A percentile compares a stretch with the other conserved stretches of the same genome.
Evolutionary conservation across 2,797 vertebrate species (phyloP).

Genomic region (Peromyscus melanophrys): DNA sequence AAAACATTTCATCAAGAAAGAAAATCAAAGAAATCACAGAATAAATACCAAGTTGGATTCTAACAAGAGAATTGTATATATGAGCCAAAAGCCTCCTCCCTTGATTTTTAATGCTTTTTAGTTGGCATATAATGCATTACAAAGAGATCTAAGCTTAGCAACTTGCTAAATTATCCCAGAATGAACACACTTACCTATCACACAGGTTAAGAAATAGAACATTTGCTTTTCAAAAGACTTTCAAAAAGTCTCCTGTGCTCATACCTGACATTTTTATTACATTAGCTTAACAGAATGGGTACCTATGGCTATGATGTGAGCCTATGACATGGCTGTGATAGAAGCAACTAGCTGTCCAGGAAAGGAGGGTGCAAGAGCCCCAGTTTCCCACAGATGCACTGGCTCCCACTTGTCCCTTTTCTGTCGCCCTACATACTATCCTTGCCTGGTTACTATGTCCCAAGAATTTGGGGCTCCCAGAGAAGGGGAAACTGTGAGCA

Average conservation of each 20-base stretch:
- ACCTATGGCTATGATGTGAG: not conserved
- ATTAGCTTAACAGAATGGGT: not conserved
- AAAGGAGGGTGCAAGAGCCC: not conserved
- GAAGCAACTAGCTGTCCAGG: not conserved
- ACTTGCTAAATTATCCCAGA: not conserved
- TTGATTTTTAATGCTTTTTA: slow-evolving; percentile 5
- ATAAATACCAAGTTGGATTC: slow-evolving; percentile 35
- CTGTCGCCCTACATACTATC: not conserved
- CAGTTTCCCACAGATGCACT: not conserved
- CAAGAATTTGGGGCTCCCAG: not conserved
- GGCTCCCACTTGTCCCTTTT: not conserved
- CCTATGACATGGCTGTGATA: not conserved
- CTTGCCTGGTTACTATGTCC: not conserved
- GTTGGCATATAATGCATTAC: not conserved
- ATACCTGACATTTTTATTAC: not conserved
- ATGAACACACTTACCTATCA: not conserved
- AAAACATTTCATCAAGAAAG: not conserved
- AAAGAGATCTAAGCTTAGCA: not conserved
- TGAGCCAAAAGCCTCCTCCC: not conserved
- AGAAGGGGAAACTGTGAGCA: not conserved
- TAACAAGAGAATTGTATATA: not conserved
- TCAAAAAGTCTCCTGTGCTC: not conserved
- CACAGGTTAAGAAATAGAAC: not conserved
- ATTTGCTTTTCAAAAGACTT: not conserved
- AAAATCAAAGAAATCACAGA: not conserved